Conservation (phyloP, 2,888 invertebrate species). For the Acanthacorydalis orientalis region DNA sequence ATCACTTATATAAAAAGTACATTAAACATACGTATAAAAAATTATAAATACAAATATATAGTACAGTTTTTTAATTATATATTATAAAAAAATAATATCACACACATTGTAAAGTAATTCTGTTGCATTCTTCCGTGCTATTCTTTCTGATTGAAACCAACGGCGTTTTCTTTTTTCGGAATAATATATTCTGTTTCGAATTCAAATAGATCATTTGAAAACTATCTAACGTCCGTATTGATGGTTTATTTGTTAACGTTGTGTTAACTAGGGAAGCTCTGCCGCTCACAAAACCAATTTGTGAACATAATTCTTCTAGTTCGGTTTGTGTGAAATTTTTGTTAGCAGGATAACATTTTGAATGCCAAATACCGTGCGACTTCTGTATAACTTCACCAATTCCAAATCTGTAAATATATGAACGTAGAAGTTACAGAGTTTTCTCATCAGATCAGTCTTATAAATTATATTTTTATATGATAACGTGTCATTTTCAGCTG, state of each 20-base stretch:
- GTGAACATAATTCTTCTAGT: constrained; percentile 40
- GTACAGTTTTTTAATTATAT: too few relatives aligned
- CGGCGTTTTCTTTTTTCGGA: background rate
- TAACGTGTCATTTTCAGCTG: too few relatives aligned
- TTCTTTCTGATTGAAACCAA: background rate
- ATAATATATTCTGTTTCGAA: too few relatives aligned
- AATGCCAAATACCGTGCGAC: constrained; percentile 52
- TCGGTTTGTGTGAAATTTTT: constrained; percentile 32
- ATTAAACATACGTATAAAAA: too few relatives aligned
- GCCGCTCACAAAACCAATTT: constrained; percentile 40
- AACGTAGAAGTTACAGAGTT: background rate
- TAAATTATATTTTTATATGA: background rate
- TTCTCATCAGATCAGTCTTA: too few relatives aligned
- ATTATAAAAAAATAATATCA: background rate
- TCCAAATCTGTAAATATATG: constrained; percentile 26
- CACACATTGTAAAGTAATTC: background rate
- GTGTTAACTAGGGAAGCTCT: constrained; percentile 21
- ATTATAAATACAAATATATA: too few relatives aligned
- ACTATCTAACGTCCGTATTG: too few relatives aligned
- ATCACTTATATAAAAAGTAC: too few relatives aligned
- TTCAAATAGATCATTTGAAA: too few relatives aligned
- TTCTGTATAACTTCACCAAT: constrained; percentile 48
- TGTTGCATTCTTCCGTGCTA: background rate
- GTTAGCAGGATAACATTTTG: constrained; percentile 43
- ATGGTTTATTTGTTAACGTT: background rate